Base-by-base conservation (phyloP, 2,888 invertebrate genomes). In the Dendrolimus houi region DNA sequence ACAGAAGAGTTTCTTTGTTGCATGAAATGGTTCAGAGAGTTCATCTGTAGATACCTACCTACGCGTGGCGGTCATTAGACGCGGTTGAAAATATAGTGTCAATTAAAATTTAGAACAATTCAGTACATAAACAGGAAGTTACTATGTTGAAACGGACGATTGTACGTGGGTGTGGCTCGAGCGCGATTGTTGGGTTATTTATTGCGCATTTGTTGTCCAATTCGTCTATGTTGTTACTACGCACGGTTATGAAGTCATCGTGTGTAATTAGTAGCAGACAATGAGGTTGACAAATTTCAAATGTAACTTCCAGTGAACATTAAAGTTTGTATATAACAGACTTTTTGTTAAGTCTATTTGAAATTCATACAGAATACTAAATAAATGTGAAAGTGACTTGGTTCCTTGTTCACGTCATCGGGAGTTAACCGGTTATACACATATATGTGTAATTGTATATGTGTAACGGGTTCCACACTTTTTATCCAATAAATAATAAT, bases 41-140 rank as follows among this genome's bases (percentile, higher is more conserved):
- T 47, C 47, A 47, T 47, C 47, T 47, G 47, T 12, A 47, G 47
- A 47, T 12, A 47, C 47, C 12, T 12, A 8, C 47, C 12, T 12
- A 8, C 47, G 47, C 47, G 12, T 12, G 9, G 65, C 81, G 79
- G 79, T 81, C 79, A 81, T 47, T 47, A 47, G 47, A 47, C 47
- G 47, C 47, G 47, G 47, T 61, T 55, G 47, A 17, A 58, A 62
- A 57, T 57, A 56, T 58, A 64, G 67, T 71, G 70, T 68, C 63
- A 69, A 67, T 66, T 64, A 62, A 61, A 61, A 69, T 71, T 69
- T 66, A 68, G 63, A 64, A 70, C 68, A 68, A 69, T 69, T 56
- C 59, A 66, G 68, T 64, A 63, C 70, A 66, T 77, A 83, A 78
- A 85, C 87, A 85, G 88, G 88, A 87, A 86, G 78, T 72, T 69